phyloP scores from a whole-genome alignment of 2,113 vertebrate species.

The Sinocyclocheilus anshuiensis region DNA sequence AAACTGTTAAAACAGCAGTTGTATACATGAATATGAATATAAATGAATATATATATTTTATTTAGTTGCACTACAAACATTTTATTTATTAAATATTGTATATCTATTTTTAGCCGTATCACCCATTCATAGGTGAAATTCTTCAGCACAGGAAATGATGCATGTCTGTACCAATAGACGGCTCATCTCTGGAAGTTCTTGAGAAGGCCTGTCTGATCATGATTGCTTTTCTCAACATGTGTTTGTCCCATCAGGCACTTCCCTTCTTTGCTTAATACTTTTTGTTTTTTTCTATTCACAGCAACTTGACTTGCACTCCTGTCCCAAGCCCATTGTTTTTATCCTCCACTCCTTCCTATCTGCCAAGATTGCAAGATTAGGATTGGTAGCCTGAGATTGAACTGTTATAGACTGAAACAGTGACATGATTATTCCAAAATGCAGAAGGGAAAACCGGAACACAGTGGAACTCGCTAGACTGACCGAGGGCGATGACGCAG shows the following conservation, averaged over 20 bases:
- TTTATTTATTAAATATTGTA: no score
- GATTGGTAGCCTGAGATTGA: slow-evolving; percentile 85
- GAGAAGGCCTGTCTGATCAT: neutral
- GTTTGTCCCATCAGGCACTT: slow-evolving; percentile 43
- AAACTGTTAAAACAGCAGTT: no score
- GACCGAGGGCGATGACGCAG: neutral
- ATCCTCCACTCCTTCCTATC: slow-evolving; percentile 98
- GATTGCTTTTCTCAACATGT: slow-evolving; percentile 49
- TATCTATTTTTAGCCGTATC: neutral
- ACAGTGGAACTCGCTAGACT: slow-evolving; percentile 10
- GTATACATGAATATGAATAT: no score
- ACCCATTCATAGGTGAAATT: neutral
- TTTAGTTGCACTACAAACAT: no score
- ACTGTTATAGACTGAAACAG: slow-evolving; percentile 19
- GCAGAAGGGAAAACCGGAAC: neutral
- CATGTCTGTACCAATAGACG: neutral
- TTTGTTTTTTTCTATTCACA: slow-evolving; percentile 60
- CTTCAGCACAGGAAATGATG: neutral
- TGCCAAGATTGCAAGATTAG: slow-evolving; percentile 92
- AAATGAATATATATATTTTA: no score
- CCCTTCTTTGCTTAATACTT: slow-evolving; percentile 29
- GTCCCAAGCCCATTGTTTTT: slow-evolving; percentile 96
- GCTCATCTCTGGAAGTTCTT: neutral
- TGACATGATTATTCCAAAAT: slow-evolving; percentile 11
- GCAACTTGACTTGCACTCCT: slow-evolving; percentile 96